Conservation (phyloP, 2,888 invertebrate genomes). For the Eristalinus aeneus region DNA sequence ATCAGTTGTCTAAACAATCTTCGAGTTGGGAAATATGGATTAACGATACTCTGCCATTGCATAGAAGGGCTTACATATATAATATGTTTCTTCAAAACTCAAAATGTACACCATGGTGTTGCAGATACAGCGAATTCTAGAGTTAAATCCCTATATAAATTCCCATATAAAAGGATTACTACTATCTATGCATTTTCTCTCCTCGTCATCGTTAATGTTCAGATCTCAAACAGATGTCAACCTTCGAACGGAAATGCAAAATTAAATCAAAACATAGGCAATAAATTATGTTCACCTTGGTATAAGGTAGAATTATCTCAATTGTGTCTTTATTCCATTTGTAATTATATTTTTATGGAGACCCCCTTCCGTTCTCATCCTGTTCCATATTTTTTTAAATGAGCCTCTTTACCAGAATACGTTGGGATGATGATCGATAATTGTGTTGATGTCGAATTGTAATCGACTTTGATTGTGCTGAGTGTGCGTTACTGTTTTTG, state of each 20-base stretch:
- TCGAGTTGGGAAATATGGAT: too few species aligned
- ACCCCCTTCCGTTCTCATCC: not conserved
- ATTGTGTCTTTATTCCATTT: slow-evolving; percentile 66
- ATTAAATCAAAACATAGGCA: slow-evolving; percentile 57
- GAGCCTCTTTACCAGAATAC: not conserved
- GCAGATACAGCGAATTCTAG: too few species aligned
- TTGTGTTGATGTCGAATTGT: not conserved
- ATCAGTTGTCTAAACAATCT: too few species aligned
- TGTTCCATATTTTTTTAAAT: not conserved
- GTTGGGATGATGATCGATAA: not conserved
- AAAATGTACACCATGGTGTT: too few species aligned
- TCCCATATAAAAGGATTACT: not conserved
- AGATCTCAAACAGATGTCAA: slow-evolving; percentile 6
- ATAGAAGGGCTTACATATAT: too few species aligned
- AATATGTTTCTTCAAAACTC: too few species aligned
- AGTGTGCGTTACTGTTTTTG: not conserved
- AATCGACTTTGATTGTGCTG: not conserved
- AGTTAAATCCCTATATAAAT: not conserved
- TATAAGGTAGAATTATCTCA: slow-evolving; percentile 48
- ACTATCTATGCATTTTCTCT: not conserved
- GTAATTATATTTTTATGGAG: slow-evolving; percentile 61
- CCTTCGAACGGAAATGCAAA: slow-evolving; percentile 57
- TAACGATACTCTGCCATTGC: too few species aligned
- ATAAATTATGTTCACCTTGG: slow-evolving; percentile 64
- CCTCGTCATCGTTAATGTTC: not conserved